Percentiles rank a stretch among this genome's conserved stretches.
Evolutionary conservation across 92 coral and sea anemone genomes (phyloP).

Genomic region (Epizoanthus rinbou): DNA sequence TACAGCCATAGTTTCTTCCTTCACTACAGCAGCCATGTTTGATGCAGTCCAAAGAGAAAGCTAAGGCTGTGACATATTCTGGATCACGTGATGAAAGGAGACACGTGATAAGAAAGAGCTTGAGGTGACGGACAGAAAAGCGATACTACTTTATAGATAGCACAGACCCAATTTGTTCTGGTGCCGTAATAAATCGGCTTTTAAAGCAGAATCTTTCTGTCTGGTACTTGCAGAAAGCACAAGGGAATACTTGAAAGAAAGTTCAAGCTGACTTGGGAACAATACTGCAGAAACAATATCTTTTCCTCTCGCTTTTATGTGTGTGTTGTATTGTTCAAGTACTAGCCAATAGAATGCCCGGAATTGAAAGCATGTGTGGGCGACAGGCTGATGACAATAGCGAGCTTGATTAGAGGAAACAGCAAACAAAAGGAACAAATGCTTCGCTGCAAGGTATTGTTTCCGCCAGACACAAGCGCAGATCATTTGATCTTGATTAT

Average conservation of each 20-base stretch:
- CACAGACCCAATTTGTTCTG: constrained; percentile 4
- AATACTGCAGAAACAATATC: constrained; percentile 79
- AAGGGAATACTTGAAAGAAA: constrained; percentile 51
- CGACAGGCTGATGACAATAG: constrained; percentile 39
- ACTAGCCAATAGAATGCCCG: constrained; percentile 84
- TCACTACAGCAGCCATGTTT: constrained; percentile 87
- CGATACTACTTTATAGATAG: constrained; percentile 19
- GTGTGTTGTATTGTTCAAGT: constrained; percentile 70
- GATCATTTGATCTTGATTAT: constrained; percentile 76
- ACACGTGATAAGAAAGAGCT: constrained; percentile 87
- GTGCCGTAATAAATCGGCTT: constrained; percentile 11
- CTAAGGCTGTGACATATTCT: constrained; percentile 81
- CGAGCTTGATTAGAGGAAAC: constrained; percentile 78
- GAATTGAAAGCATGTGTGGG: constrained; percentile 84
- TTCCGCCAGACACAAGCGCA: constrained; percentile 68
- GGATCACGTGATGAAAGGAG: constrained; percentile 63
- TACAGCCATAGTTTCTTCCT: constrained; percentile 72
- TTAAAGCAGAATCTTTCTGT: constrained; percentile 16
- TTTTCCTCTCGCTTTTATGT: constrained; percentile 56
- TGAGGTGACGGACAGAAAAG: constrained; percentile 30
- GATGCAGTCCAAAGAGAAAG: constrained; percentile 69
- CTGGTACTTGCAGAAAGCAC: constrained; percentile 60
- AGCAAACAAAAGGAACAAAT: constrained; percentile 71
- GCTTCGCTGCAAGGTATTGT: constrained; percentile 48
- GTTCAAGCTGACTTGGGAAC: constrained; percentile 62